A percentile compares a stretch with the other conserved stretches of the same genome.
phyloP scores from a whole-genome alignment of 2,797 vertebrate species.

The Bovichtus variegatus region DNA sequence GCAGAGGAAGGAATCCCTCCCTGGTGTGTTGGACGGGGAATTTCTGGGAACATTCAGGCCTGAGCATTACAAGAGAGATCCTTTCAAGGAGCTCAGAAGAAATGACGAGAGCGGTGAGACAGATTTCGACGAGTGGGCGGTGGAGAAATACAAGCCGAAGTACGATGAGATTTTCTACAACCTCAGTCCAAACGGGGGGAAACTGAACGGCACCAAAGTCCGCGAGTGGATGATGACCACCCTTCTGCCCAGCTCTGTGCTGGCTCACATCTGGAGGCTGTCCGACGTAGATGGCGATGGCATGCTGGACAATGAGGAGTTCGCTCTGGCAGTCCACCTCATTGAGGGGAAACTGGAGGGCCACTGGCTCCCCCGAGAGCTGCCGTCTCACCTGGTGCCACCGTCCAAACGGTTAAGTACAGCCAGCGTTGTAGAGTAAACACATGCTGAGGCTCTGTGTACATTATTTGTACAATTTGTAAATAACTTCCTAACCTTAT shows the following conservation, averaged over 20 bases:
- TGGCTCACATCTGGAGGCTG: constrained; percentile 93
- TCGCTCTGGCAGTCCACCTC: constrained; percentile 91
- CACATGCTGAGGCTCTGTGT: neutral
- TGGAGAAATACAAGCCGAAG: constrained; percentile 92
- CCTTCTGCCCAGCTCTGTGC: constrained; percentile 90
- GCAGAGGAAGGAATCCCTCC: constrained; percentile 78
- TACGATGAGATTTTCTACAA: constrained; percentile 96
- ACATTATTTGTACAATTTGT: constrained; percentile 19
- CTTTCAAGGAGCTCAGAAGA: constrained; percentile 80
- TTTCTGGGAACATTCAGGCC: constrained; percentile 88
- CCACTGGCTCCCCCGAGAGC: constrained; percentile 88
- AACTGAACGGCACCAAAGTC: constrained; percentile 90
- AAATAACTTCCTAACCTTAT: constrained; percentile 4
- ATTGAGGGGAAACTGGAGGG: constrained; percentile 92
- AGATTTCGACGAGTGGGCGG: constrained; percentile 85
- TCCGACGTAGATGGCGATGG: constrained; percentile 92
- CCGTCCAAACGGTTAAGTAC: constrained; percentile 88
- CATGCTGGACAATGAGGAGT: constrained; percentile 94
- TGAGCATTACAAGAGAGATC: constrained; percentile 82
- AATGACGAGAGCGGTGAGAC: constrained; percentile 62
- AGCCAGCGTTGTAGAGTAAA: constrained; percentile 51
- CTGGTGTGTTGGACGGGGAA: constrained; percentile 86
- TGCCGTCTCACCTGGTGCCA: constrained; percentile 90
- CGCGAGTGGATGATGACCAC: constrained; percentile 92
- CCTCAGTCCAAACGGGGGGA: constrained; percentile 88